Percentiles rank a stretch among this genome's conserved stretches.
Evolutionary conservation across 1,140 invertebrate genomes (phyloP).

Genomic region (Drosophila leontia): DNA sequence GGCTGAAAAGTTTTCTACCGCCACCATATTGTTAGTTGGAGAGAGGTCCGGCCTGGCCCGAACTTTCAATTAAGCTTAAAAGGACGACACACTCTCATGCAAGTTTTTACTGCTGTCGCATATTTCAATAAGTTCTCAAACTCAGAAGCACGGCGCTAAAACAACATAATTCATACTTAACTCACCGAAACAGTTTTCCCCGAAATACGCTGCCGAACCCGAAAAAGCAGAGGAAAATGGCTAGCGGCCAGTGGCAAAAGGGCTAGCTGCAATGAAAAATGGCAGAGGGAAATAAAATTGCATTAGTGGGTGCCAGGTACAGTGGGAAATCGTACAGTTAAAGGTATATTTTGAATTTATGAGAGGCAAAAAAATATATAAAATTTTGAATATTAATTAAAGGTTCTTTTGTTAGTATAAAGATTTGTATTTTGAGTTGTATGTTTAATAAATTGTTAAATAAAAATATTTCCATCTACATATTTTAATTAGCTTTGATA

Average conservation of each 20-base stretch:
- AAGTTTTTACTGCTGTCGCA: conserved; percentile 61
- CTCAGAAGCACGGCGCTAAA: conserved; percentile 61
- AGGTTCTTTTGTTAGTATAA: no score
- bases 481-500: not conserved
- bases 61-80: conserved; percentile 79
- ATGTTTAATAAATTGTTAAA: no score
- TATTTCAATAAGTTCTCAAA: conserved; percentile 83
- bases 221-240: conserved; percentile 43
- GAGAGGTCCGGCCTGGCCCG: conserved; percentile 11
- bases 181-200: conserved; percentile 79
- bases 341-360: no score
- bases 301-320: conserved; percentile 59
- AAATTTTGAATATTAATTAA: no score
- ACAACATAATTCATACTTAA: conserved; percentile 84
- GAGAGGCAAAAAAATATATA: not conserved
- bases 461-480: not conserved
- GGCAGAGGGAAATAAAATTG: conserved; percentile 72
- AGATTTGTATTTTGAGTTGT: not conserved
- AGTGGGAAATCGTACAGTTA: not conserved
- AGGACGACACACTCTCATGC: conserved; percentile 70
- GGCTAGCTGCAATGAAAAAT: conserved; percentile 68
- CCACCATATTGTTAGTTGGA: conserved; percentile 60
- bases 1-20: conserved; percentile 50
- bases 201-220: conserved; percentile 30
- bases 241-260: conserved; percentile 31